Evolutionary conservation across 1,140 invertebrate species (phyloP).

Genomic region (Hypothenemus hampei): DNA sequence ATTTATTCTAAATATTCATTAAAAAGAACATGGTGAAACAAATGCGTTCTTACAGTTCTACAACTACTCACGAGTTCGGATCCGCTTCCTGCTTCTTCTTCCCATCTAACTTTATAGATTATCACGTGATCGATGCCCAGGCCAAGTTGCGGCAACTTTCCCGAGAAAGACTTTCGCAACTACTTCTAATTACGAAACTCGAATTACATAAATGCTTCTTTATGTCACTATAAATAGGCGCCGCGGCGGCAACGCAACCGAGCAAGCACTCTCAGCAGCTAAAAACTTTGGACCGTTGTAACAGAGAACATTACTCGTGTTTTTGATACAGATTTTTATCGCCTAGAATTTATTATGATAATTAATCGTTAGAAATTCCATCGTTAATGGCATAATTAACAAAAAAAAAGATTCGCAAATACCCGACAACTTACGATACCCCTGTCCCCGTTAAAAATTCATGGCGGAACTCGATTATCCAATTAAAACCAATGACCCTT

Average conservation of each 20-base stretch:
- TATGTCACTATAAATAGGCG: slow-evolving; percentile 26
- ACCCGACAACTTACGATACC: too few species aligned
- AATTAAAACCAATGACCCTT: slow-evolving; percentile 23
- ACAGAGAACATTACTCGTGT: too few species aligned
- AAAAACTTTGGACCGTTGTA: slow-evolving; percentile 20
- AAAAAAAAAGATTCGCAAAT: too few species aligned
- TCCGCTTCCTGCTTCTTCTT: not conserved
- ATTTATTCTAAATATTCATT: not conserved
- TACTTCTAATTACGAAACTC: slow-evolving; percentile 27
- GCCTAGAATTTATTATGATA: too few species aligned
- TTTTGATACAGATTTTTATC: too few species aligned
- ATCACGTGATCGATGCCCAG: slow-evolving; percentile 13
- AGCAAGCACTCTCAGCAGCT: slow-evolving; percentile 12
- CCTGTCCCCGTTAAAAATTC: too few species aligned
- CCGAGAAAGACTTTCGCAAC: slow-evolving; percentile 22
- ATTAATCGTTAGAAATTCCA: too few species aligned
- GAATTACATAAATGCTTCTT: slow-evolving; percentile 27
- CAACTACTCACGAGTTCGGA: not conserved
- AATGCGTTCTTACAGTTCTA: not conserved
- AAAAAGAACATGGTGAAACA: not conserved
- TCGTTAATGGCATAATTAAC: too few species aligned
- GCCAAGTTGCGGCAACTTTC: not conserved
- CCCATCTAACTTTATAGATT: slow-evolving; percentile 13
- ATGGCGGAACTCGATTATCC: slow-evolving; percentile 11
- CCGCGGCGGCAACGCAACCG: slow-evolving; percentile 4